Base-by-base conservation (phyloP, 2,113 vertebrate species). In the Sakesphorus luctuosus region DNA sequence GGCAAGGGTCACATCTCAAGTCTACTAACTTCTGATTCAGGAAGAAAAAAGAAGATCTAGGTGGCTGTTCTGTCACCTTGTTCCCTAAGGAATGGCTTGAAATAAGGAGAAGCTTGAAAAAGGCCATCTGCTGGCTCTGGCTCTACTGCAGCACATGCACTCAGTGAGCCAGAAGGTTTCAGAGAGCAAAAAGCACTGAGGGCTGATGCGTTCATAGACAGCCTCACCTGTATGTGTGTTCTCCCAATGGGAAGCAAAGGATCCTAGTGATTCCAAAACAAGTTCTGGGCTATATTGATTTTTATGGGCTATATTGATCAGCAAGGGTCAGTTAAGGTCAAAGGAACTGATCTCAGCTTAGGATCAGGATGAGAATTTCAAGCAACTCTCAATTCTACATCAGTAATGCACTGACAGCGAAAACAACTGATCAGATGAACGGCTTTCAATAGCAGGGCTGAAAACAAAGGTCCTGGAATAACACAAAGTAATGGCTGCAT, bases 161-260 rank as follows among this genome's bases (percentile, higher is more conserved):
- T 8, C 25, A 49, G 24, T 1, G 6, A 72, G 52, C 15, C 68
- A 78, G 28, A 38, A 8, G 23, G 40, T 33, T 84, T 36, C 84
- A 69, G 68, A 74, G 4, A 67, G 25, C 33, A 55, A 33, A 44
- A 82, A 49, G 31, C 65, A 78, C 29, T n/a, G 66, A 82, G 26
- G 7, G 33, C 20, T 76, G 62, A 67, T 52, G 29, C 17, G 72
- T 75, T 38, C 38, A 67, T 4, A 33, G 11, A 28, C 4, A 6
- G 11, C 31, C 35, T 46, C 0, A 0, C 3, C 33, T n/a, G 29
- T 17, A 23, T 1, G 0, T 2, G 3, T 23, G 38, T 36, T 53
- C 28, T 44, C 25, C 56, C 28, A 10, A 10, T 1, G 20, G 38
- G 68, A 55, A 66, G 50, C 50, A 63, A 12, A 68, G 26, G 44